Base-by-base conservation (phyloP, 2,113 vertebrate species). In the Peucedramus taeniatus region DNA sequence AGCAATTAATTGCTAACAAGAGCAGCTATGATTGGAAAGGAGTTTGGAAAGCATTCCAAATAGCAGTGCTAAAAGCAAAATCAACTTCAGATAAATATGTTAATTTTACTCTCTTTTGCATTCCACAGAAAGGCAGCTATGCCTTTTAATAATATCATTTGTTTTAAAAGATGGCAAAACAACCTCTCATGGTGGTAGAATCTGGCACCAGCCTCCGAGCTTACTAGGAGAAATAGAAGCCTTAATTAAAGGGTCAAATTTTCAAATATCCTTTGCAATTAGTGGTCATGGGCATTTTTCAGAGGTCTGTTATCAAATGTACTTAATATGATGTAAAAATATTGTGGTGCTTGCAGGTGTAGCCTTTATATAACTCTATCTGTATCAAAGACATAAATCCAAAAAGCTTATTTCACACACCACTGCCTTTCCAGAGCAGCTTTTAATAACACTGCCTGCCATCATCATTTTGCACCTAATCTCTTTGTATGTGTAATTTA, bases 391-490 rank as follows among this genome's bases (percentile, higher is more conserved):
- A n/a, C 30, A 61, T 35, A 53, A 76, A 83, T 63, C 75, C 70
- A 35, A 31, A 56, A 17, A 71, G 60, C 56, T 92, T 45, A 89
- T 96, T 92, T 96, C 91, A 94, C 83, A 82, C 65, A 47, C 40
- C 74, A 51, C 40, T 79, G 77, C 44, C 45, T 86, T 94, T 21
- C 40, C 65, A 68, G 77, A 63, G 69, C 61, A 53, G 47, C 44
- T 68, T 68, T 56, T 56, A 57, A 78, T 37, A 82, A 27, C 47
- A n/a, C 13, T 6, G 13, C 63, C 63, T 65, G 63, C 37, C 63
- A 35, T 26, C 45, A 19, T 42, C 26, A 15, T n/a, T 78, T 26
- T 60, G 74, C 54, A 66, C 51, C 26, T 53, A 27, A 75, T 61
- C 90, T 74, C 50, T 83, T 88, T 57, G 22, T 47, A 39, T 2